A percentile compares a stretch with the other conserved stretches of the same genome.
Conservation (phyloP, 1,140 invertebrate genomes). For the Drosophila pachea region DNA sequence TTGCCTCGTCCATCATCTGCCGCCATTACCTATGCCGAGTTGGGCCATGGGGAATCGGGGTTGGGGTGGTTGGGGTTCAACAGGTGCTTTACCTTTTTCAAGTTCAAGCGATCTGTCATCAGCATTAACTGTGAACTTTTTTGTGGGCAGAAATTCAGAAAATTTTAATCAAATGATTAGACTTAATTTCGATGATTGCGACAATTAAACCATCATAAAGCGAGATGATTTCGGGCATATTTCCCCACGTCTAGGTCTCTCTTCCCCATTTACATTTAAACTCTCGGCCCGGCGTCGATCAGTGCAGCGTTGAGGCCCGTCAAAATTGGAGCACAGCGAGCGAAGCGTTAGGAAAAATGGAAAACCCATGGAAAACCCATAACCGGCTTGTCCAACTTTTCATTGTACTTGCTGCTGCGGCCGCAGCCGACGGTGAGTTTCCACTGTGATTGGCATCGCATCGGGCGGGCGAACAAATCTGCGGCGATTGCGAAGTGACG, state of each 20-base stretch:
- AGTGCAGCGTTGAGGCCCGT: conserved; percentile 6
- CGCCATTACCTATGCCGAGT: too few relatives aligned
- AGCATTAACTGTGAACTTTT: conserved; percentile 5
- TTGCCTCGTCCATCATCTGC: too few relatives aligned
- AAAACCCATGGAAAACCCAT: too few relatives aligned
- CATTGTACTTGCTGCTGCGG: too few relatives aligned
- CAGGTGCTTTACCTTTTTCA: conserved; percentile 57
- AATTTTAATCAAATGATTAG: conserved; percentile 38
- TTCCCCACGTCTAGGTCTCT: conserved; percentile 6
- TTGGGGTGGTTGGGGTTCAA: conserved; percentile 14
- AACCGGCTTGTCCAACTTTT: too few relatives aligned
- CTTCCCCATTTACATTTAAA: not conserved
- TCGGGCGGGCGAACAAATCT: too few relatives aligned
- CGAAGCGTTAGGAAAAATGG: too few relatives aligned
- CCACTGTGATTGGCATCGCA: too few relatives aligned
- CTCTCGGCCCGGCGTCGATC: conserved; percentile 7
- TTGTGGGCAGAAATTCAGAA: conserved; percentile 5
- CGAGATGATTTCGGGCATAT: conserved; percentile 11
- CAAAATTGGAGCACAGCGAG: too few relatives aligned
- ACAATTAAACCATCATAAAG: conserved; percentile 53
- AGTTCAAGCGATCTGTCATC: conserved; percentile 49
- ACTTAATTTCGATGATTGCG: conserved; percentile 64
- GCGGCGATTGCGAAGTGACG: too few relatives aligned
- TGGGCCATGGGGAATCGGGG: not conserved
- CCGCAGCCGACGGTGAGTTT: too few relatives aligned